Evolutionary conservation across 2,888 invertebrate species (phyloP).

Genomic region (Nomada ruficornis): DNA sequence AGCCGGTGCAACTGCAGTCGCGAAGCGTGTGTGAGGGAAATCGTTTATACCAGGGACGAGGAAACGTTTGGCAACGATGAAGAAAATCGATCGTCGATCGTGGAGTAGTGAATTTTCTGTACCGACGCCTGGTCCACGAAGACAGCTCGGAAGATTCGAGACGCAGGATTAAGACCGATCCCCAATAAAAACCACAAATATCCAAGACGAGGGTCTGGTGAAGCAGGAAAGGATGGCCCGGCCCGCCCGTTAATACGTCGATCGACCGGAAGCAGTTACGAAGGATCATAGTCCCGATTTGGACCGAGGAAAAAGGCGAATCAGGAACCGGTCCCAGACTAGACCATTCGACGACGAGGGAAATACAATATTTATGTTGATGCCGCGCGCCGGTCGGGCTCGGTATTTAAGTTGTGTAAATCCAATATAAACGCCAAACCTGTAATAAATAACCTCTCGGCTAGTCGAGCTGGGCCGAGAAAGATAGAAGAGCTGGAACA

Average conservation of each 20-base stretch:
- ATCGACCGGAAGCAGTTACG: conserved; percentile 39
- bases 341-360: conserved; percentile 55
- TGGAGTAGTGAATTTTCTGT: background rate
- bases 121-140: no score
- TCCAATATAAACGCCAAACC: conserved; percentile 83
- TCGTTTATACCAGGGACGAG: background rate
- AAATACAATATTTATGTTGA: conserved; percentile 83
- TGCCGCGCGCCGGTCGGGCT: conserved; percentile 76
- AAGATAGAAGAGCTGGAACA: conserved; percentile 35
- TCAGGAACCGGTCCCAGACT: conserved; percentile 41
- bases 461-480: conserved; percentile 65
- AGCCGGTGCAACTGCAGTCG: no score
- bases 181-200: background rate
- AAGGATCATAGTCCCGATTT: conserved; percentile 60
- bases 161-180: background rate
- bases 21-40: background rate
- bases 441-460: conserved; percentile 82
- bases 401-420: conserved; percentile 83
- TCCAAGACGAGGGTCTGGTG: background rate
- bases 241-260: background rate
- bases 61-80: background rate
- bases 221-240: background rate
- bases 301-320: conserved; percentile 51
- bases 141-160: no score
- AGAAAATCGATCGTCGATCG: background rate